Base-by-base conservation (phyloP, 1,140 invertebrate species). In the Zophobas morio region DNA sequence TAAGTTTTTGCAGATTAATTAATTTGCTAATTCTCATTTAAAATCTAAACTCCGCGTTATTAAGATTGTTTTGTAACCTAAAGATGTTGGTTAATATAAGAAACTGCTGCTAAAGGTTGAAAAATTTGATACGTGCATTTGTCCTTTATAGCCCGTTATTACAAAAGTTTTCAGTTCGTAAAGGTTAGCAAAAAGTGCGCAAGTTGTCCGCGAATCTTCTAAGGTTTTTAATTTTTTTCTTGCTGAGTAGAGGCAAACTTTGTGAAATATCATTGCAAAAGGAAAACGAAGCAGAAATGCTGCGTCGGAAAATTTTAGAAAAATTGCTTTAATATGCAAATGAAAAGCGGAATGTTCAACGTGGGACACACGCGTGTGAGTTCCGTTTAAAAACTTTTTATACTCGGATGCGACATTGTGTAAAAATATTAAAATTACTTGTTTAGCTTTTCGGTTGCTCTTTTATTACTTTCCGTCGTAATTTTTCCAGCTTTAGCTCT, bases 391-490 rank as follows among this genome's bases (percentile, higher is more conserved):
- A 72, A 72, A 72, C 70, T 72, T 72, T 72, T 72, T 53, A 72
- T 72, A 54, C 51, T 72, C 51, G 42, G 40, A 72, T 72, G 70
- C 70, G 70, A 72, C 70, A 72, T 72, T 72, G 51, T 72, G 51
- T 72, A 72, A 72, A 72, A 72, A 72, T 72, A 72, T 72, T 72
- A 72, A 72, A 72, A 72, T 72, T 72, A 72, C 47, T 72, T 72
- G 51, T 72, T 72, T 72, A 72, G 70, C 33, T 72, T 72, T 72
- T 72, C 70, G 51, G 70, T 72, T 72, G 51, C 70, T 72, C 60
- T 72, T 72, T 72, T 72, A 72, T 49, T 49, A 72, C 60, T 66
- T 66, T 66, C 39, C 39, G 37, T 47, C 57, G 57, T 63, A 40
- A 63, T 63, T 63, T 51, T 63, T 63, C 36, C 6, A 63, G 57